Evolutionary conservation across 1,140 invertebrate species (phyloP).

Genomic region (Drosophila triauraria): DNA sequence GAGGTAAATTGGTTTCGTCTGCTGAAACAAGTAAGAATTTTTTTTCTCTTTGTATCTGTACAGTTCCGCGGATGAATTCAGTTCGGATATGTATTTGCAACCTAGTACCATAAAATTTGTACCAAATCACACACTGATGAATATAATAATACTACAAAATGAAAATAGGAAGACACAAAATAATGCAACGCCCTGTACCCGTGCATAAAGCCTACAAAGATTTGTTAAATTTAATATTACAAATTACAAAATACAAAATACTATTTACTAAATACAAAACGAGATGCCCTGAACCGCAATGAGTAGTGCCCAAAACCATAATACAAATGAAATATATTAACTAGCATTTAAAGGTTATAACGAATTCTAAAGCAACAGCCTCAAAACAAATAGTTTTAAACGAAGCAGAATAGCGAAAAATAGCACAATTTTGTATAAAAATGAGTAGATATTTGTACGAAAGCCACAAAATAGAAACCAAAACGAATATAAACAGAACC

Average conservation of each 20-base stretch:
- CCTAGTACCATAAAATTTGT: conserved; percentile 82
- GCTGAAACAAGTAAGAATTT: neutral
- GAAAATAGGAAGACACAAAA: conserved; percentile 35
- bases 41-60: conserved; percentile 13
- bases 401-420: conserved; percentile 63
- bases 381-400: conserved; percentile 72
- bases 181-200: conserved; percentile 81
- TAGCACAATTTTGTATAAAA: conserved; percentile 80
- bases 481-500: conserved; percentile 6
- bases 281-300: conserved; percentile 77
- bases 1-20: conserved; percentile 27
- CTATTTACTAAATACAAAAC: conserved; percentile 77
- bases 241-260: conserved; percentile 57
- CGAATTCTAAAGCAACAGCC: conserved; percentile 78
- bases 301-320: conserved; percentile 78
- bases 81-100: conserved; percentile 47
- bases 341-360: conserved; percentile 79
- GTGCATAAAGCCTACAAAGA: conserved; percentile 77
- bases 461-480: conserved; percentile 17
- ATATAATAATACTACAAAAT: conserved; percentile 13
- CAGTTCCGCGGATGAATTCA: conserved; percentile 31
- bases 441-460: conserved; percentile 55
- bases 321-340: conserved; percentile 58
- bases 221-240: conserved; percentile 65
- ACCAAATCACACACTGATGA: conserved; percentile 62